These are phyloP conservation scores for Incurvaria masculella DNA, from an alignment of 2,888 invertebrate species.

Conservation along the genomic window DNA sequence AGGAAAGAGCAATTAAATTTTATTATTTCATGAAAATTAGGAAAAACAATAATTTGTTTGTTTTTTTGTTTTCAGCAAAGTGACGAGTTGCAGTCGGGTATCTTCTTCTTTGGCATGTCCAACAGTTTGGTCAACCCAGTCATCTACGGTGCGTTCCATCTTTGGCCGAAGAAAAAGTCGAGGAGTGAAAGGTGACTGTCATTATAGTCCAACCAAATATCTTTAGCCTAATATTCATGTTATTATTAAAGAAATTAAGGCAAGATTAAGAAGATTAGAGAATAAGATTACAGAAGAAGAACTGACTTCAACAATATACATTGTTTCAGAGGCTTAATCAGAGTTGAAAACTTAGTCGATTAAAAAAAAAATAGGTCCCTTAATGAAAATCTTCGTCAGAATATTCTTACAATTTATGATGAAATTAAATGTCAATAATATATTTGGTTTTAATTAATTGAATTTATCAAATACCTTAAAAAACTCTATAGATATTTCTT, in stretches of 20 bases:
- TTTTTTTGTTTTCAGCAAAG: slow-evolving; percentile 58
- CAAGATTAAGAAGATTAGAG: not conserved
- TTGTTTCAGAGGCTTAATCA: not conserved
- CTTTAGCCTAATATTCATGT: not conserved
- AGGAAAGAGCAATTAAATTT: no score
- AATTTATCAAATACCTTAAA: no score
- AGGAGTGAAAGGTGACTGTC: slow-evolving; percentile 38
- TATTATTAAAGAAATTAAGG: not conserved
- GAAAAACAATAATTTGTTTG: no score
- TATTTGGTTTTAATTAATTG: no score
- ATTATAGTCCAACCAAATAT: not conserved
- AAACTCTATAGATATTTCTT: no score
- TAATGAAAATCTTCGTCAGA: no score
- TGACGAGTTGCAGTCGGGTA: slow-evolving; percentile 66
- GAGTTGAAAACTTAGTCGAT: not conserved
- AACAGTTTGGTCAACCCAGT: slow-evolving; percentile 83
- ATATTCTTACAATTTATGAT: no score
- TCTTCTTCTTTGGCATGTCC: slow-evolving; percentile 84
- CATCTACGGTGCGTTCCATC: slow-evolving; percentile 86
- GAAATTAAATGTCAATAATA: no score
- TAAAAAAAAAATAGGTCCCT: not conserved
- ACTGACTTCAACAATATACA: not conserved
- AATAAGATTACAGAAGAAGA: not conserved
- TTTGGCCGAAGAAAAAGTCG: slow-evolving; percentile 63
- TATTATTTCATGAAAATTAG: no score